A percentile compares a stretch with the other conserved stretches of the same genome.
These are phyloP conservation scores for Bungarus multicinctus DNA, from an alignment of 2,113 vertebrate genomes.

Conservation along the genomic window DNA sequence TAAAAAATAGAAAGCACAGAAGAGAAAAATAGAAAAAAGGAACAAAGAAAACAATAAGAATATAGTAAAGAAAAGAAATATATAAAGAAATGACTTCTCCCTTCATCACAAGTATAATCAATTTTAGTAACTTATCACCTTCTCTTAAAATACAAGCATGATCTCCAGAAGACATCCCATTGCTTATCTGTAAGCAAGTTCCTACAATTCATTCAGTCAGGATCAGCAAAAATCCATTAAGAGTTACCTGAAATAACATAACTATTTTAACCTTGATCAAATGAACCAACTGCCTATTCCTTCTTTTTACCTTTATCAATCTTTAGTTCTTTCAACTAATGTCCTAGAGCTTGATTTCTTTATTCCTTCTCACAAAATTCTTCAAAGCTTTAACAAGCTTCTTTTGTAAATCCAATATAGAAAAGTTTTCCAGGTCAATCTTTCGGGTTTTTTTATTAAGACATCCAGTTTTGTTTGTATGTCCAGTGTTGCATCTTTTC, in stretches of 20 bases:
- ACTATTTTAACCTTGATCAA: background rate
- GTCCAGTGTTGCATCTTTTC: background rate
- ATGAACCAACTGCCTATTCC: background rate
- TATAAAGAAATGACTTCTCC: background rate
- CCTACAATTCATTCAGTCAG: background rate
- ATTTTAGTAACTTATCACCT: background rate
- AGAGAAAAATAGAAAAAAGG: background rate
- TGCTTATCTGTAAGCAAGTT: background rate
- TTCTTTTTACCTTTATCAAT: background rate
- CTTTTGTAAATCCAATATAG: background rate
- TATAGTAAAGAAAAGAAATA: background rate
- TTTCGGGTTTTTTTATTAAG: background rate
- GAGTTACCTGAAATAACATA: background rate
- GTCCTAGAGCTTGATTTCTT: background rate
- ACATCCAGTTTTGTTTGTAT: background rate
- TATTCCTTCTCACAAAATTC: background rate
- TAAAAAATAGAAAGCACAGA: background rate
- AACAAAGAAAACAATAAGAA: background rate
- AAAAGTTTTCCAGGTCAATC: background rate
- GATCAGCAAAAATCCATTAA: background rate
- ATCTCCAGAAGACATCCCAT: background rate
- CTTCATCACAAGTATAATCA: background rate
- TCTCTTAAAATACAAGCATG: background rate
- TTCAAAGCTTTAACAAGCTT: background rate
- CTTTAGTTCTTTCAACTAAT: background rate